Percentiles rank a stretch among this genome's conserved stretches.
These are phyloP conservation scores for Corythoichthys intestinalis DNA, from an alignment of 2,113 vertebrate species.

Conservation along the genomic window DNA sequence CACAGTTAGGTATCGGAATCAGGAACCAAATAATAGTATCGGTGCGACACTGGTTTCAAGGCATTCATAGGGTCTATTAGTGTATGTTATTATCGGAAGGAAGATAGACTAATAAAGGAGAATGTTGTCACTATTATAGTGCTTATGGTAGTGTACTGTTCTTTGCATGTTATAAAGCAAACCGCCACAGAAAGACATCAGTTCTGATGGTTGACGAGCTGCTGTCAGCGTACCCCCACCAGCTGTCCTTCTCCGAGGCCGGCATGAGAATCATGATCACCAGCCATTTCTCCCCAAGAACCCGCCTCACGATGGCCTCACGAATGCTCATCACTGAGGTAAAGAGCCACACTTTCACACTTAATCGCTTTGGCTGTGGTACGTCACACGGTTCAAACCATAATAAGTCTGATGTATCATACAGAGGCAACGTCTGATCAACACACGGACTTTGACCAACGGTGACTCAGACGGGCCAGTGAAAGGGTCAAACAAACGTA, in stretches of 20 bases:
- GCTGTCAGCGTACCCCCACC: conserved; percentile 93
- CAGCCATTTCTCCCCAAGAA: conserved; percentile 94
- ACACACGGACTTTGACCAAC: conserved; percentile 81
- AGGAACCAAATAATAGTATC: too few species aligned
- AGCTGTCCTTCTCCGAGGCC: conserved; percentile 95
- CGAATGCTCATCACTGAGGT: conserved; percentile 98
- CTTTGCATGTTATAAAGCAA: conserved; percentile 69
- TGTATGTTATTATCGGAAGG: too few species aligned
- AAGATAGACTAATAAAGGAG: too few species aligned
- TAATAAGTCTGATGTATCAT: conserved; percentile 13
- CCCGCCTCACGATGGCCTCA: conserved; percentile 97
- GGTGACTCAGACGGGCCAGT: conserved; percentile 87
- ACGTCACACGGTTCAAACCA: background rate
- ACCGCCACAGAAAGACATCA: conserved; percentile 86
- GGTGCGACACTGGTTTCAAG: too few species aligned
- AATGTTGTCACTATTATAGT: too few species aligned
- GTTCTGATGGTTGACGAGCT: conserved; percentile 98
- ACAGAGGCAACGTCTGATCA: conserved; percentile 93
- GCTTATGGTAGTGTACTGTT: background rate
- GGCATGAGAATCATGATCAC: conserved; percentile 99
- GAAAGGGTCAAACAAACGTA: conserved; percentile 78
- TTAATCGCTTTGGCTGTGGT: too few species aligned
- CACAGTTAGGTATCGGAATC: too few species aligned
- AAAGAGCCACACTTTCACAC: conserved; percentile 5
- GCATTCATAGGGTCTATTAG: too few species aligned